Conservation (phyloP, 2,113 vertebrate genomes). For the Hemiprocne comata region DNA sequence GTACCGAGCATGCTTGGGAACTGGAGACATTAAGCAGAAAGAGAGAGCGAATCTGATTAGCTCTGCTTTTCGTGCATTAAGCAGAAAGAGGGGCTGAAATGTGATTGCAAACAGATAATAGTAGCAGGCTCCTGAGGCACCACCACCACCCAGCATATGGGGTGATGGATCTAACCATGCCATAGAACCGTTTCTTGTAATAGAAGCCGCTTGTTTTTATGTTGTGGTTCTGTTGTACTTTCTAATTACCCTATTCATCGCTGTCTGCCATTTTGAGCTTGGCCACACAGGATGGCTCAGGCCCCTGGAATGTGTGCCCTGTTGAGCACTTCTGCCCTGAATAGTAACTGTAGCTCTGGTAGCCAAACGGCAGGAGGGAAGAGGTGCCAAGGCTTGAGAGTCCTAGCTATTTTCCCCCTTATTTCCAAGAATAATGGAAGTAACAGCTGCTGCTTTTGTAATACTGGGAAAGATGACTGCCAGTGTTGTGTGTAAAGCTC, state of each 20-base stretch:
- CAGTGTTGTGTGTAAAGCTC: neutral
- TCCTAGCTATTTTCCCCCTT: neutral
- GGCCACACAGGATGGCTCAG: constrained; percentile 11
- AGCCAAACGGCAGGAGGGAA: neutral
- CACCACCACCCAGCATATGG: neutral
- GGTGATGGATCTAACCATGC: constrained; percentile 42
- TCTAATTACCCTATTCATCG: constrained; percentile 28
- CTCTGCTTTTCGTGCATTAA: constrained; percentile 59
- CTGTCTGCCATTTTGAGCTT: constrained; percentile 65
- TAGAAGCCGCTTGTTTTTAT: constrained; percentile 35
- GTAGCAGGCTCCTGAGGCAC: constrained; percentile 42
- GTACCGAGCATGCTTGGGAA: constrained; percentile 37
- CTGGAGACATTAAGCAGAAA: constrained; percentile 50
- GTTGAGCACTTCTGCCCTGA: constrained; percentile 1
- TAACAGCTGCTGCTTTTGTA: constrained; percentile 10
- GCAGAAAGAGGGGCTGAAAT: constrained; percentile 42
- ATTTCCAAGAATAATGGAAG: constrained; percentile 34
- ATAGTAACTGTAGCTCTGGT: neutral
- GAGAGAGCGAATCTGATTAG: constrained; percentile 59
- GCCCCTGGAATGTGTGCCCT: constrained; percentile 10
- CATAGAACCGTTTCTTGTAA: constrained; percentile 27
- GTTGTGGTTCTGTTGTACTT: constrained; percentile 31
- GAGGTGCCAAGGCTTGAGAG: neutral
- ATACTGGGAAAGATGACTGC: neutral
- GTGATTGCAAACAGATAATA: constrained; percentile 59